A percentile compares a stretch with the other conserved stretches of the same genome.
Evolutionary conservation across 2,797 vertebrate species (phyloP).

Genomic region (Acanthiza pusilla): DNA sequence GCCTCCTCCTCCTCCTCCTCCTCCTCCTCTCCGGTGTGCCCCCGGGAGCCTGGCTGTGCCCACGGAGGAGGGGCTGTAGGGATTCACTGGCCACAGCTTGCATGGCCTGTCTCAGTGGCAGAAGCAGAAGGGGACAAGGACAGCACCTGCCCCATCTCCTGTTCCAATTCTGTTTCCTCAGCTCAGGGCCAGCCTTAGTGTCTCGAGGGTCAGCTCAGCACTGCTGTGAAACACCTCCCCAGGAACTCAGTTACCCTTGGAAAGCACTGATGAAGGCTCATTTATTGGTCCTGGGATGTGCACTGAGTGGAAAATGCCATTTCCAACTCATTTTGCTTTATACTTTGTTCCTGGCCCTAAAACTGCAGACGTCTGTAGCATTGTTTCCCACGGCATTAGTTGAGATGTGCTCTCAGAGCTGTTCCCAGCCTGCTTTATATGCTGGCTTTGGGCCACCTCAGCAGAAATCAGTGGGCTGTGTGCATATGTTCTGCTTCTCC

Average conservation of each 20-base stretch:
- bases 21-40: not conserved
- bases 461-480: slow-evolving; percentile 47
- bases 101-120: not conserved
- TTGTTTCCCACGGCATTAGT: not conserved
- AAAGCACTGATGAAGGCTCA: not conserved
- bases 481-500: slow-evolving; percentile 45
- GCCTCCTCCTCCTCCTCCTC: not conserved
- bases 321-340: not conserved
- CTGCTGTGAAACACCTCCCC: not conserved
- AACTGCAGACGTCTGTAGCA: not conserved
- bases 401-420: not conserved
- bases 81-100: not conserved
- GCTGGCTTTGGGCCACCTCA: slow-evolving; percentile 39
- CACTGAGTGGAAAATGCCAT: not conserved
- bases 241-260: fast-evolving
- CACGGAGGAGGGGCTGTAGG: fast-evolving
- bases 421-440: not conserved
- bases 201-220: not conserved
- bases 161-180: not conserved
- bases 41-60: not conserved
- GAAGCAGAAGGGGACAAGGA: not conserved
- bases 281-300: fast-evolving
- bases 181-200: not conserved
- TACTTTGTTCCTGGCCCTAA: not conserved
- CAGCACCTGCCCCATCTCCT: not conserved